Base-by-base conservation (phyloP, 2,888 invertebrate species). In the Dryomyza anilis region DNA sequence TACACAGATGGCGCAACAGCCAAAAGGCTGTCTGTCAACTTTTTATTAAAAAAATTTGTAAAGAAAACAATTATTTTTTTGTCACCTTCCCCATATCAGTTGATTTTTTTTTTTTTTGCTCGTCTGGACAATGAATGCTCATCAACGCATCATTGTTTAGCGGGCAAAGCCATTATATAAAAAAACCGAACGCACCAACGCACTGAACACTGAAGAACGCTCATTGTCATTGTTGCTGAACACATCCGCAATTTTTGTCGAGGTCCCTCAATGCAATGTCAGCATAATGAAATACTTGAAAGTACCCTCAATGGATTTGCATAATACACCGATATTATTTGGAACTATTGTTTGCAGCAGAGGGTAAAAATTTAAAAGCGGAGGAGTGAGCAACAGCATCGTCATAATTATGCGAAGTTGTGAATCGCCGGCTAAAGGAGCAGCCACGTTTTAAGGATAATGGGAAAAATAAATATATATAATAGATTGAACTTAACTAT, bases 241-340 rank as follows among this genome's bases (percentile, higher is more conserved):
- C 33, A 33, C 12, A 33, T 39, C 39, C 39, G 7, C 14, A n/a
- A 39, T 12, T 39, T 39, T 12, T n/a, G 3, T 14, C 33, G 12
- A 12, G 33, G 12, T 25, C 25, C n/a, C 27, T 25, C 25, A 25
- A 50, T 19, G 48, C 23, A 48, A 53, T 53, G 53, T 30, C 53
- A 33, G 36, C 21, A 55, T 55, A 36, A 36, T 21, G 55, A 55
- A 55, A 36, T 36, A 55, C 55, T 55, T 55, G 55, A 36, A 55
- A 12, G 36, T 55, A 10, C 36, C 55, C 33, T 55, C 27, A 14
- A 19, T n/a, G 14, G 29, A 55, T 55, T 55, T 55, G 55, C 55
- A 55, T 55, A 55, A 55, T 55, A 55, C 39, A 55, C 2, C 55
- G 36, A 55, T 33, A 16, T 27, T 52, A 19, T 43, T 43, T 43